Percentiles rank a stretch among this genome's conserved stretches.
These are phyloP conservation scores for Theonella swinhoei DNA, from an alignment of 37 sponge, comb jelly and placozoan genomes.

Conservation along the genomic window DNA sequence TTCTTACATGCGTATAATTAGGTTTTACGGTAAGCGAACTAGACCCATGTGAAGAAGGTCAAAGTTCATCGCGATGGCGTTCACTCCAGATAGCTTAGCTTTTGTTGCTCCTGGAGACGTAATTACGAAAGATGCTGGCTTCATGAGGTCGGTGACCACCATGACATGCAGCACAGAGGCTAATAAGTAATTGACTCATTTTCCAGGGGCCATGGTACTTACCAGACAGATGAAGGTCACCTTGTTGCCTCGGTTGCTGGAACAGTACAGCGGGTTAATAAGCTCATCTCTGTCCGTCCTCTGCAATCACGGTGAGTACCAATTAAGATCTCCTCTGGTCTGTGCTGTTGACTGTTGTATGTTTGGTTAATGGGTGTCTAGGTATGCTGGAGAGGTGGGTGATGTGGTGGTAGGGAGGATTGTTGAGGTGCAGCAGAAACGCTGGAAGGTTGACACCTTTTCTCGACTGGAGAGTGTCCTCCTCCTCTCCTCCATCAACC, in stretches of 20 bases:
- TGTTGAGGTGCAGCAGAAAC: slow-evolving; percentile 93
- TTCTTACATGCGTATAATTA: not conserved
- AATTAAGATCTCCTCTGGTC: no score
- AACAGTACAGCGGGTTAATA: slow-evolving; percentile 85
- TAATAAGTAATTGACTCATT: not conserved
- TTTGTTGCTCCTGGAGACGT: slow-evolving; percentile 95
- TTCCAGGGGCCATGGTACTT: slow-evolving; percentile 94
- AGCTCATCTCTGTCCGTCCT: slow-evolving; percentile 84
- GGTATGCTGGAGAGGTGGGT: slow-evolving; percentile 96
- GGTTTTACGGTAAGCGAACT: not conserved
- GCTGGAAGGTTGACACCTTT: slow-evolving; percentile 94
- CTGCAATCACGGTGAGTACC: slow-evolving; percentile 70
- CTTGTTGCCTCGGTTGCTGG: slow-evolving; percentile 88
- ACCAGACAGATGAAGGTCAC: slow-evolving; percentile 57
- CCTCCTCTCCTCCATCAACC: slow-evolving; percentile 88
- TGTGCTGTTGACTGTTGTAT: no score
- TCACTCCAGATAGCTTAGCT: no score
- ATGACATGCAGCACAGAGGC: no score
- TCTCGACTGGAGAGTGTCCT: slow-evolving; percentile 92
- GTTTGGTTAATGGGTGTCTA: no score
- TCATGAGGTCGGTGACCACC: slow-evolving; percentile 75
- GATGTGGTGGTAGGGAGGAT: slow-evolving; percentile 96
- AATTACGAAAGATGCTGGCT: slow-evolving; percentile 86
- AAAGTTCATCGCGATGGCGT: not conserved
- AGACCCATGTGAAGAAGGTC: not conserved